Evolutionary conservation across 2,113 vertebrate genomes (phyloP).

Genomic region (Paraplagusia blochii): DNA sequence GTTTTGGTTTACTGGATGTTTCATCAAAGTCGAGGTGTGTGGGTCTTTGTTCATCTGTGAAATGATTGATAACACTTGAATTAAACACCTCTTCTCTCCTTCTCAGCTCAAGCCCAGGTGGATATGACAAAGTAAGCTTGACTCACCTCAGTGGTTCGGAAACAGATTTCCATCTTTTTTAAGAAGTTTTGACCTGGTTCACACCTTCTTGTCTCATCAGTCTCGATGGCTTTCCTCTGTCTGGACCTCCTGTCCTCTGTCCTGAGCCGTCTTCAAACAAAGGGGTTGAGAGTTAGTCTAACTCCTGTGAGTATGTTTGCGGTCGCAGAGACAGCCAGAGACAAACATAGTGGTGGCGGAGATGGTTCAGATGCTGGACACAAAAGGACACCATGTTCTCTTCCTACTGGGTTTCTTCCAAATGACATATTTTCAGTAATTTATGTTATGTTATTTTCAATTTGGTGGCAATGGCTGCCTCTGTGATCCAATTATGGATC

Average conservation of each 20-base stretch:
- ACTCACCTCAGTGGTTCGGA: not conserved
- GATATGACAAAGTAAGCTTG: constrained; percentile 42
- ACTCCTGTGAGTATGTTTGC: too few relatives aligned
- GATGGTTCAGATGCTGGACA: too few relatives aligned
- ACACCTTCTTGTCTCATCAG: constrained; percentile 11
- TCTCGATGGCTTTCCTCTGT: constrained; percentile 18
- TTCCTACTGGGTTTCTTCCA: too few relatives aligned
- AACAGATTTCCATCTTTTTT: not conserved
- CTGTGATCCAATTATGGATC: too few relatives aligned
- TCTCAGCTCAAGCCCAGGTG: constrained; percentile 23
- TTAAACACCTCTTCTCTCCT: not conserved
- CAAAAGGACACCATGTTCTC: too few relatives aligned
- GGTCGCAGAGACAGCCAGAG: too few relatives aligned
- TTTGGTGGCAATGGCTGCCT: too few relatives aligned
- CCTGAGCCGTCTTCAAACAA: not conserved
- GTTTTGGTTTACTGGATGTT: constrained; percentile 39
- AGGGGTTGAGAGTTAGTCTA: not conserved
- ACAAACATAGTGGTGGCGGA: too few relatives aligned
- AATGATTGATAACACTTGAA: not conserved
- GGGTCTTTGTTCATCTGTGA: not conserved
- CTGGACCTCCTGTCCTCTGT: not conserved
- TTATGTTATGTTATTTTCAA: too few relatives aligned
- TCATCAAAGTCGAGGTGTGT: constrained; percentile 37
- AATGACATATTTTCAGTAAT: too few relatives aligned
- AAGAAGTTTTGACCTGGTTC: not conserved